Conservation (phyloP, 2,888 invertebrate species). For the Phorcus lineatus region DNA sequence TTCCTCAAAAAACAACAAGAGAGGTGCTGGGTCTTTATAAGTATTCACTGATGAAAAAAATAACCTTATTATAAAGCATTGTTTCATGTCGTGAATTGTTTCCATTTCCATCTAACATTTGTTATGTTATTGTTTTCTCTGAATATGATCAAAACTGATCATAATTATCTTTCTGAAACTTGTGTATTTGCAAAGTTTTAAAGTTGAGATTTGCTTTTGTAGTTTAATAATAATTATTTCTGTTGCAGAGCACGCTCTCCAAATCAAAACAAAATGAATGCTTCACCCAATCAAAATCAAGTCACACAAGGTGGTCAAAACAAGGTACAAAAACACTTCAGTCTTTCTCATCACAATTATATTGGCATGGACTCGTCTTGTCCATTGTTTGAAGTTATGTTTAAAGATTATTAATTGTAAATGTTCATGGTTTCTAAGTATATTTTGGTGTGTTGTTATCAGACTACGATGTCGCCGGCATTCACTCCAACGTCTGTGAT, state of each 20-base stretch:
- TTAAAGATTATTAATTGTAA: no score
- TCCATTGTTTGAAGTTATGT: no score
- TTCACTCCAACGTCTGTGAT: slow-evolving; percentile 96
- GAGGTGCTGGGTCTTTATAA: slow-evolving; percentile 51
- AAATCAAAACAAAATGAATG: background rate
- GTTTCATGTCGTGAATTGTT: background rate
- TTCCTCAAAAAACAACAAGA: slow-evolving; percentile 84
- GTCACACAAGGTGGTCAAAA: background rate
- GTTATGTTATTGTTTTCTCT: no score
- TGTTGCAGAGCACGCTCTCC: slow-evolving; percentile 22
- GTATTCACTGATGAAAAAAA: no score
- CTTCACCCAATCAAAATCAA: background rate
- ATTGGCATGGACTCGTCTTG: no score
- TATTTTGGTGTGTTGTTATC: background rate
- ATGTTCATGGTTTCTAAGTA: background rate
- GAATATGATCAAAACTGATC: background rate
- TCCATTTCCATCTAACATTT: no score
- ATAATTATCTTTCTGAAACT: background rate
- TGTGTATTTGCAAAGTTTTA: no score
- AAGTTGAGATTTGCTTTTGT: no score
- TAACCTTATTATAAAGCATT: no score
- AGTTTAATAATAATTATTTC: background rate
- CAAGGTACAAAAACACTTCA: background rate
- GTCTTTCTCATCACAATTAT: background rate
- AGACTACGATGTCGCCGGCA: slow-evolving; percentile 80